These are phyloP conservation scores for Contarinia nasturtii DNA, from an alignment of 1,140 invertebrate species.

Conservation along the genomic window DNA sequence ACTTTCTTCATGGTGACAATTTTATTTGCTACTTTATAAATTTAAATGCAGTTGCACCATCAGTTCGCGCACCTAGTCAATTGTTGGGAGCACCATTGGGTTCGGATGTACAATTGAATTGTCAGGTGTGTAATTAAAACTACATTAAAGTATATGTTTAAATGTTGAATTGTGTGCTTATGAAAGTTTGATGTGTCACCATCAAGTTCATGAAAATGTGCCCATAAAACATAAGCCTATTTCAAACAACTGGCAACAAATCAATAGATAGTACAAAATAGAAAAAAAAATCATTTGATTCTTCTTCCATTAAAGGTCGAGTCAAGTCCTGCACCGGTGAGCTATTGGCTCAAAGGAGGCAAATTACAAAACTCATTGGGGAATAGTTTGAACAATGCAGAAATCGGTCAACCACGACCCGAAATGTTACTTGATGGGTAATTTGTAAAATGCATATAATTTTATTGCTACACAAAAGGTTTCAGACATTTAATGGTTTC, in stretches of 20 bases:
- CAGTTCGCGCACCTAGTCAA: slow-evolving; percentile 65
- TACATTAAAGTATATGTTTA: no score
- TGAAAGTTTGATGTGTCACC: no score
- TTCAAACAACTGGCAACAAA: no score
- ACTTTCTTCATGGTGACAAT: no score
- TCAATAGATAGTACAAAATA: no score
- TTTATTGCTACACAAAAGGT: not conserved
- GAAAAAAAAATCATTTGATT: no score
- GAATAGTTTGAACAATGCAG: slow-evolving; percentile 13
- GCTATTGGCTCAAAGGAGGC: slow-evolving; percentile 64
- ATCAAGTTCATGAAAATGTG: no score
- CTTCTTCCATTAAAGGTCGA: no score
- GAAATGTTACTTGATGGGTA: slow-evolving; percentile 64
- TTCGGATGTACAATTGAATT: slow-evolving; percentile 60
- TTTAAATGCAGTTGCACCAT: slow-evolving; percentile 45
- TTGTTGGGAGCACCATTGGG: slow-evolving; percentile 59
- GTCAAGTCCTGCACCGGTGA: no score
- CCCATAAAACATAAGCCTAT: no score
- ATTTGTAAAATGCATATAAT: slow-evolving; percentile 13
- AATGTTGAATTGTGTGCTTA: no score
- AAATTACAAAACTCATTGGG: slow-evolving; percentile 19
- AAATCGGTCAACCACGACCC: slow-evolving; percentile 20
- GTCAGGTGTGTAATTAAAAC: slow-evolving; percentile 37
- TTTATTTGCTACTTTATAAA: no score
- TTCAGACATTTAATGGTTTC: not conserved